phyloP scores from a whole-genome alignment of 2,113 vertebrate species.

The Isurus oxyrinchus region DNA sequence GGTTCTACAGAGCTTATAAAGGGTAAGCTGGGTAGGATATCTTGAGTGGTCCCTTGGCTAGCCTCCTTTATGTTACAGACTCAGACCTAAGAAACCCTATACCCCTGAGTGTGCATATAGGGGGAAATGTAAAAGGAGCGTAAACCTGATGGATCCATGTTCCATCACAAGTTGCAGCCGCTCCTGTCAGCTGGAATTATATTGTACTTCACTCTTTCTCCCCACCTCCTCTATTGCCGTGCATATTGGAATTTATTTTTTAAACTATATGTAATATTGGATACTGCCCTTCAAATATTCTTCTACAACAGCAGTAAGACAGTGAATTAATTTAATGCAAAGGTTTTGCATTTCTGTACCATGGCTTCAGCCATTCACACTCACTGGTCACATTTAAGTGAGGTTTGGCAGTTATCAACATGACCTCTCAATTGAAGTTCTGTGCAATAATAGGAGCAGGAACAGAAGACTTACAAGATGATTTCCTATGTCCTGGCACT shows the following conservation, averaged over 20 bases:
- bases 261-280: not conserved
- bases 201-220: not conserved
- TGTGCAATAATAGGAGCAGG: not conserved
- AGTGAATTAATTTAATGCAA: not conserved
- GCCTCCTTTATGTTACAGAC: not conserved
- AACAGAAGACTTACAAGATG: not conserved
- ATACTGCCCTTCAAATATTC: not conserved
- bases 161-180: not conserved
- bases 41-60: not conserved
- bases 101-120: not conserved
- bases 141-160: not conserved
- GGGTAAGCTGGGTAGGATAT: not conserved
- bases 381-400: not conserved
- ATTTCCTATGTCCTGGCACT: not conserved
- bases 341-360: not conserved
- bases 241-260: not conserved
- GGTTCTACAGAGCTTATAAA: not conserved
- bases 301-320: not conserved
- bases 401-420: not conserved
- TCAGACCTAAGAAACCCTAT: not conserved
- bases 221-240: not conserved
- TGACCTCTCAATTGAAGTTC: not conserved
- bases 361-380: not conserved
- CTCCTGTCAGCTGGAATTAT: not conserved
- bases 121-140: not conserved